Percentiles rank a stretch among this genome's conserved stretches.
These are phyloP conservation scores for Turdus rufiventris DNA, from an alignment of 2,113 vertebrate species.

Conservation along the genomic window DNA sequence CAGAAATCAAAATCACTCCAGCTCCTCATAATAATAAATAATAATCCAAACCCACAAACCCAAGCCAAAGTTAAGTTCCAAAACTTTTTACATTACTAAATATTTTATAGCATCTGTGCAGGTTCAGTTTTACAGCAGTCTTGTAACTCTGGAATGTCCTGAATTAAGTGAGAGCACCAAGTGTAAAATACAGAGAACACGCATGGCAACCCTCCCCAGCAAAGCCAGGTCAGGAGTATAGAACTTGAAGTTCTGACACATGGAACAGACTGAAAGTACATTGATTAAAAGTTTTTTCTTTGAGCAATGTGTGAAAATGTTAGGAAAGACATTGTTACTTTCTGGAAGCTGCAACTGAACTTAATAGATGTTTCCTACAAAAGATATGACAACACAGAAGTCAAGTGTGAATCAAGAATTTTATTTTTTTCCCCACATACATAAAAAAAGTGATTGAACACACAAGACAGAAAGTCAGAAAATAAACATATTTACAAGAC, in stretches of 20 bases:
- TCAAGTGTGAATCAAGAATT: not conserved
- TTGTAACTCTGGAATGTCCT: not conserved
- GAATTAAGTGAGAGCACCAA: not conserved
- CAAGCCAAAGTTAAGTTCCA: not conserved
- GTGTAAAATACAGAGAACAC: not conserved
- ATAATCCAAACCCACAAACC: not conserved
- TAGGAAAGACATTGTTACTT: not conserved
- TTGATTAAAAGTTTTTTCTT: rapidly evolving
- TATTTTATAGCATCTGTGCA: not conserved
- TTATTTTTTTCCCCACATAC: constrained; percentile 35
- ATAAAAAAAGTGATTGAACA: constrained; percentile 17
- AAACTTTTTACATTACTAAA: not conserved
- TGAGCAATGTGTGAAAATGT: not conserved
- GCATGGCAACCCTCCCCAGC: not conserved
- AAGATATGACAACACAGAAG: not conserved
- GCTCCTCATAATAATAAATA: not conserved
- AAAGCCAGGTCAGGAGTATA: not conserved
- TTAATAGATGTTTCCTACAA: not conserved
- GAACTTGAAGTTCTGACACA: not conserved
- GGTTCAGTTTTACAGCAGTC: not conserved
- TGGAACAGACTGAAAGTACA: not conserved
- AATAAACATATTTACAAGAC: constrained; percentile 36
- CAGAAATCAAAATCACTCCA: not conserved
- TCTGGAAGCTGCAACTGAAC: not conserved
- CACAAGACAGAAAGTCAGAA: not conserved